A percentile compares a stretch with the other conserved stretches of the same genome.
These are phyloP conservation scores for Alca torda DNA, from an alignment of 2,797 vertebrate genomes.

Conservation along the genomic window DNA sequence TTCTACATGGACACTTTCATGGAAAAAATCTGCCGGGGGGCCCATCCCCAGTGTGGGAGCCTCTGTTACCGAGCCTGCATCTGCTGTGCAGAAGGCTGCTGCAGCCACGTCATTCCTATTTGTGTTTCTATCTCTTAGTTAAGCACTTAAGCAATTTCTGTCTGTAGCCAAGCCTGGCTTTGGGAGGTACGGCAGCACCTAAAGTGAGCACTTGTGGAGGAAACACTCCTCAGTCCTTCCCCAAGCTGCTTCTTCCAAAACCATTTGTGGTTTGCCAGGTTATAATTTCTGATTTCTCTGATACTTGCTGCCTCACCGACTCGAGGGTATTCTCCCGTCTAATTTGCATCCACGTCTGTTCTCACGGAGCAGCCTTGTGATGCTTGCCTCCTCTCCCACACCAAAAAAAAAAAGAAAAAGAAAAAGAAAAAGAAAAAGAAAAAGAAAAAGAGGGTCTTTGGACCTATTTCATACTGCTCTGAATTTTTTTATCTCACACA, in stretches of 20 bases:
- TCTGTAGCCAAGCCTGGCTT: background rate
- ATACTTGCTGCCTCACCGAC: background rate
- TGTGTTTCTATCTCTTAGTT: background rate
- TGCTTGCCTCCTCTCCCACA: background rate
- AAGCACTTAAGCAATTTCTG: background rate
- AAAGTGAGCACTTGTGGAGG: background rate
- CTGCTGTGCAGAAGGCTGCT: background rate
- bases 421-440: background rate
- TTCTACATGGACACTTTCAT: background rate
- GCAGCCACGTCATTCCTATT: background rate
- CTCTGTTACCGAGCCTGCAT: background rate
- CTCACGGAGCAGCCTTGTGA: background rate
- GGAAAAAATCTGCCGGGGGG: background rate
- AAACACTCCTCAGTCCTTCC: background rate
- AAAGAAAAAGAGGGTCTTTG: background rate
- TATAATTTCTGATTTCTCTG: background rate
- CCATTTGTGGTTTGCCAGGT: background rate
- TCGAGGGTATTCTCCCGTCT: background rate
- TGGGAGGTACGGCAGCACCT: background rate
- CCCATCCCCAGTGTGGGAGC: background rate
- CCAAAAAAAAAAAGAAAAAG: background rate
- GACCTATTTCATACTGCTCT: background rate
- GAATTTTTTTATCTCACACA: background rate
- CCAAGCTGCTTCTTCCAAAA: background rate
- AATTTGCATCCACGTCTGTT: background rate